Percentiles rank a stretch among this genome's conserved stretches.
These are phyloP conservation scores for Tridacna gigas DNA, from an alignment of 2,888 invertebrate genomes.

Conservation along the genomic window DNA sequence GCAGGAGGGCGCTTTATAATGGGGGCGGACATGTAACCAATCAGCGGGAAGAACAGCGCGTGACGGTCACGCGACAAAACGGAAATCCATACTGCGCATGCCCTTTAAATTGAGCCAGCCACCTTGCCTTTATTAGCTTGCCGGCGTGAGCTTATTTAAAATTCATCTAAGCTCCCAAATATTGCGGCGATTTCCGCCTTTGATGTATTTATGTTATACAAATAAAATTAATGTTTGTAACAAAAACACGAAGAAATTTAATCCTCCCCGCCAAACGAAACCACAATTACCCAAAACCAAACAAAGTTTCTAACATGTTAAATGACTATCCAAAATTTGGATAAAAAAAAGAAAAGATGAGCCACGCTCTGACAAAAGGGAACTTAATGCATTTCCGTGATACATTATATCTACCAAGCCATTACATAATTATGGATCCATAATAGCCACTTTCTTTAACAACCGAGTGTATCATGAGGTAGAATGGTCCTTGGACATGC, in stretches of 20 bases:
- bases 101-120: not conserved
- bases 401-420: no score
- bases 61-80: conserved; percentile 28
- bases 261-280: no score
- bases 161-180: conserved; percentile 22
- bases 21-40: not conserved
- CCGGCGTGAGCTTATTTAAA: conserved; percentile 11
- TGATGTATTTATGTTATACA: conserved; percentile 25
- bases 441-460: no score
- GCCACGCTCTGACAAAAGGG: no score
- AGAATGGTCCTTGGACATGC: no score
- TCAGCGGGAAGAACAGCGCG: conserved; percentile 11
- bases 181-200: conserved; percentile 13
- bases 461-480: no score
- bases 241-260: conserved; percentile 2
- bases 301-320: no score
- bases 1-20: not conserved
- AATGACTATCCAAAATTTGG: no score
- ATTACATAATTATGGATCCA: no score
- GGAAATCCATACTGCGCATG: conserved; percentile 26
- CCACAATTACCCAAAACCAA: no score
- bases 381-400: no score
- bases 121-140: conserved; percentile 12
- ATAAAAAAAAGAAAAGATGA: no score
- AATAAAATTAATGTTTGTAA: conserved; percentile 17